phyloP scores from a whole-genome alignment of 2,113 vertebrate species.

The Cnemophilus loriae region DNA sequence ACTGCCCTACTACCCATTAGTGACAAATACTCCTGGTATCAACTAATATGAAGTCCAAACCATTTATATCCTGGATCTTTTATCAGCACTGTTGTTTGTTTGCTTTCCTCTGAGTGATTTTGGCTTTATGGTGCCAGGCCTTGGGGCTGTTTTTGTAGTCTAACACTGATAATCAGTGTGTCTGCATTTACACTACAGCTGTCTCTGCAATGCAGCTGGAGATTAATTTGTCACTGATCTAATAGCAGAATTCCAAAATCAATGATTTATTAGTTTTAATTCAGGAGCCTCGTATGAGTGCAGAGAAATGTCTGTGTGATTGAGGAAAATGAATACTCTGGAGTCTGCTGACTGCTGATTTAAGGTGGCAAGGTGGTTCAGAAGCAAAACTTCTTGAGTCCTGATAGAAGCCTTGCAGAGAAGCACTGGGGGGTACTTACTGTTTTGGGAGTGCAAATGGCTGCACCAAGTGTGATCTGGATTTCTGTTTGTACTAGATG shows the following conservation, averaged over 20 bases:
- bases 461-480: background rate
- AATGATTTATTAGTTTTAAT: background rate
- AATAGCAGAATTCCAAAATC: background rate
- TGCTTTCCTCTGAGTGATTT: background rate
- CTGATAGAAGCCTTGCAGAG: background rate
- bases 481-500: background rate
- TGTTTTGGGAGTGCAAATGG: background rate
- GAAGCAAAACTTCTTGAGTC: background rate
- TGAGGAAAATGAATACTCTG: background rate
- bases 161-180: background rate
- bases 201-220: background rate
- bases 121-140: background rate
- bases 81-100: background rate
- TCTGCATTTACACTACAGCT: background rate
- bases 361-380: background rate
- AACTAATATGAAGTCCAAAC: background rate
- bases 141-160: background rate
- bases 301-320: background rate
- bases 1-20: background rate
- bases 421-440: background rate
- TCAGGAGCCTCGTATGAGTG: background rate
- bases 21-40: background rate
- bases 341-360: background rate
- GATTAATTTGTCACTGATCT: background rate
- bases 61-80: background rate